Evolutionary conservation across 2,797 vertebrate genomes (phyloP).

Genomic region (Anisognathus igniventris): DNA sequence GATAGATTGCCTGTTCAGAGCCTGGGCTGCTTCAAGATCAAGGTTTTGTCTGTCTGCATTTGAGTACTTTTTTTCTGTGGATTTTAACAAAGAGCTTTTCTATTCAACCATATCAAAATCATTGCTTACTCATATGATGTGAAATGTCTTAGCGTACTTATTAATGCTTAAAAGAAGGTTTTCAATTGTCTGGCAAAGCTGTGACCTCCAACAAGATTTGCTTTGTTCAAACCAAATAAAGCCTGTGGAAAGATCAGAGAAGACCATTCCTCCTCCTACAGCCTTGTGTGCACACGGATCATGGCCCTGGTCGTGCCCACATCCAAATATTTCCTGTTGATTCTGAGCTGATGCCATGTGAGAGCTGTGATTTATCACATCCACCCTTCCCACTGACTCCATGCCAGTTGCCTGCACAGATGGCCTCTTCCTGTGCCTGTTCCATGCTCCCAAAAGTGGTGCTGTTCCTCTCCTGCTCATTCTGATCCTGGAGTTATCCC

Average conservation of each 20-base stretch:
- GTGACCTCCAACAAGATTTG: not conserved
- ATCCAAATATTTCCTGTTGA: not conserved
- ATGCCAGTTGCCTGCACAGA: not conserved
- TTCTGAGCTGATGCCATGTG: not conserved
- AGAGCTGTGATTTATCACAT: not conserved
- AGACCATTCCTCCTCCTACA: not conserved
- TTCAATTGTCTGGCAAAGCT: not conserved
- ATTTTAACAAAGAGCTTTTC: not conserved
- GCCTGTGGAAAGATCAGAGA: not conserved
- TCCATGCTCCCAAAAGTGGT: not conserved
- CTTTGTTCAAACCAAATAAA: not conserved
- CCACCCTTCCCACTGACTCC: not conserved
- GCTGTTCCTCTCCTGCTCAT: not conserved
- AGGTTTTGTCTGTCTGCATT: not conserved
- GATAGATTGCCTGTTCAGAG: slow-evolving; percentile 47
- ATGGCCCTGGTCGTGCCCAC: rapidly evolving
- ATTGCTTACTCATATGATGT: not conserved
- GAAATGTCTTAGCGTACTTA: slow-evolving; percentile 1
- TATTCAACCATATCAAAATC: not conserved
- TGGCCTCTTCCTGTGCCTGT: not conserved
- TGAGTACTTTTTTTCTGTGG: not conserved
- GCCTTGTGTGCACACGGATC: rapidly evolving
- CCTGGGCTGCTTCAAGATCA: not conserved
- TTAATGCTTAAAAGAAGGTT: not conserved
- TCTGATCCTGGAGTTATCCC: not conserved